Evolutionary conservation across 2,113 vertebrate genomes (phyloP), one percentile per base, ranked within the genome.

Genomic region (Oreochromis aureus): DNA sequence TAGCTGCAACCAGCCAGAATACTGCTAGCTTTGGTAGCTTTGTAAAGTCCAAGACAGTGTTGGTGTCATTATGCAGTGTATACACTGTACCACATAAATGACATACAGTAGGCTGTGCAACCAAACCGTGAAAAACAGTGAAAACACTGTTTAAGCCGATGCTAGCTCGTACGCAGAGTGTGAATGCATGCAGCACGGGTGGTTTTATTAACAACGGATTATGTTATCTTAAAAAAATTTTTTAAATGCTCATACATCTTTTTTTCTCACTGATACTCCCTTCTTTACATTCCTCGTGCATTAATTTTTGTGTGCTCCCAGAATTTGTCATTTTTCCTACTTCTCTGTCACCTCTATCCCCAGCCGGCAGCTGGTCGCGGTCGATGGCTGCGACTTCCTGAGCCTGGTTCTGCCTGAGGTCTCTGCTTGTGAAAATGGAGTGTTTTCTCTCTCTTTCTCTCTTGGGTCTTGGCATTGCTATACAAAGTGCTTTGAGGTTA

Each of bases 311-410:
- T n/a, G 24, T 76, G 16, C 15, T 32, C 30, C 27, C 46, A 32
- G 6, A 30, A 30, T 51, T 48, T 51, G 44, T 78, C 10, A 1
- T 78, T 51, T 78, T 51, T 32, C 71, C 27, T 78, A 32, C 27
- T 32, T 78, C 5, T 51, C 44, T 12, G 27, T 32, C 71, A 5
- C 44, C 16, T 76, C 44, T 19, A 18, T 48, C 44, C 16, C 71
- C 71, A 48, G 4, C 16, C 3, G 1, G 71, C 44, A 48, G 24
- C 9, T 7, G 24, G 44, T 78, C 3, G 16, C 0, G 0, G 71
- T 12, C 27, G 10, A 32, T 51, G 71, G 71, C 24, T 78, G 24
- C 44, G 44, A 48, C 5, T 30, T 7, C 24, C 71, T 78, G 10
- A 78, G 3, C 44, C 66, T 51, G 44, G 24, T 76, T 32, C 71